Percentiles rank a stretch among this genome's conserved stretches.
These are phyloP conservation scores for Drosophila pseudotalamancana DNA, from an alignment of 2,888 invertebrate species.

Conservation along the genomic window DNA sequence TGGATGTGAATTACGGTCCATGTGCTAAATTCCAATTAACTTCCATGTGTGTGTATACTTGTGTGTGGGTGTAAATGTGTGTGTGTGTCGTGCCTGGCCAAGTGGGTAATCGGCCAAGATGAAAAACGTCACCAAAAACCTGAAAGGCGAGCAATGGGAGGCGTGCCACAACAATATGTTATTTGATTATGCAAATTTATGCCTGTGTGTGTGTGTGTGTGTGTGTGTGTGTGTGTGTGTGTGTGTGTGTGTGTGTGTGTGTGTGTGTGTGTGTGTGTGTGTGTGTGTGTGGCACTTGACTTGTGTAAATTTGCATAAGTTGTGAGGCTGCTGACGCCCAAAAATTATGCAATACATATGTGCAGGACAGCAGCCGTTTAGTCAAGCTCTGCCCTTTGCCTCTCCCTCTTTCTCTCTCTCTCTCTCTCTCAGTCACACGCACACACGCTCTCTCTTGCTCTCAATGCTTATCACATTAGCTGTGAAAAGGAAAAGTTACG, in stretches of 20 bases:
- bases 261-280: slow-evolving; percentile 13
- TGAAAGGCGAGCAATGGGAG: slow-evolving; percentile 6
- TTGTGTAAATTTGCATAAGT: slow-evolving; percentile 76
- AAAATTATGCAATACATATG: slow-evolving; percentile 68
- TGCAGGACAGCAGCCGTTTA: slow-evolving; percentile 28
- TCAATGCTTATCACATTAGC: not conserved
- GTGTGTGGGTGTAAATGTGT: slow-evolving; percentile 1
- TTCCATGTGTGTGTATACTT: slow-evolving; percentile 31
- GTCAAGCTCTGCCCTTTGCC: not conserved
- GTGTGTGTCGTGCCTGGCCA: slow-evolving; percentile 43
- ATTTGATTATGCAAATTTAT: slow-evolving; percentile 77
- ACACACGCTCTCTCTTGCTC: not conserved
- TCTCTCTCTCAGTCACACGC: not conserved
- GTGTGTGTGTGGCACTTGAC: slow-evolving; percentile 60
- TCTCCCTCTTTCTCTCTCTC: not conserved
- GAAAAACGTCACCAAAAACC: slow-evolving; percentile 51
- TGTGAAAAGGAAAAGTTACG: slow-evolving; percentile 15
- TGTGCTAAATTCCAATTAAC: slow-evolving; percentile 80
- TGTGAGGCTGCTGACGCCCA: slow-evolving; percentile 41
- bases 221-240: slow-evolving; percentile 12
- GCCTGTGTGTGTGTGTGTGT: slow-evolving; percentile 11
- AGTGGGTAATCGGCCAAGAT: slow-evolving; percentile 71
- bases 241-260: slow-evolving; percentile 22
- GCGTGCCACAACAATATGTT: slow-evolving; percentile 64
- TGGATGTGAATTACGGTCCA: slow-evolving; percentile 60